phyloP scores from a whole-genome alignment of 2,797 vertebrate genomes.

The Enteromius fasciolatus region DNA sequence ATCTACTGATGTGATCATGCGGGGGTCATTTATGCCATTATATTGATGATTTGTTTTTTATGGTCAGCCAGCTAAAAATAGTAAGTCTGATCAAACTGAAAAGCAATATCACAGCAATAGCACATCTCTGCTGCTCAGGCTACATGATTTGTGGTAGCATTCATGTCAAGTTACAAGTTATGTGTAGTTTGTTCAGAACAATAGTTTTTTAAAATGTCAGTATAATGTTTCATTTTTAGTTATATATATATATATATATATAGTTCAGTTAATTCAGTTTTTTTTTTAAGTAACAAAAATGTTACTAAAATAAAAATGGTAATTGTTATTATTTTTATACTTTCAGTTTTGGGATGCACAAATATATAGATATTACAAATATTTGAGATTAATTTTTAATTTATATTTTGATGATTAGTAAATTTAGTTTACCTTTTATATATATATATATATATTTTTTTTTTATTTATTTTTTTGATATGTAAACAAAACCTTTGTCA shows the following conservation, averaged over 20 bases:
- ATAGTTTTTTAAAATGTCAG: neutral
- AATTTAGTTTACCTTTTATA: neutral
- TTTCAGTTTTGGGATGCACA: neutral
- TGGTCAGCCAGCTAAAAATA: neutral
- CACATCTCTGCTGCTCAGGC: neutral
- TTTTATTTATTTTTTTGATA: too few relatives aligned
- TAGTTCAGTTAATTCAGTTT: neutral
- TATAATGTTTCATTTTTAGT: neutral
- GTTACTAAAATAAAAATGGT: too few relatives aligned
- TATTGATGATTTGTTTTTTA: neutral
- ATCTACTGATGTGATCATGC: neutral
- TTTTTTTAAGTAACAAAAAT: neutral
- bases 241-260: too few relatives aligned
- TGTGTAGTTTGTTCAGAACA: neutral
- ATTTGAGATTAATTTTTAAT: neutral
- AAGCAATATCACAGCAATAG: neutral
- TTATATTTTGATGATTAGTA: neutral
- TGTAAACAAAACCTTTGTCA: neutral
- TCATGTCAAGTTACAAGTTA: neutral
- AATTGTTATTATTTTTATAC: neutral
- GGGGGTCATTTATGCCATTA: constrained; percentile 6
- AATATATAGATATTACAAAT: neutral
- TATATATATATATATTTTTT: too few relatives aligned
- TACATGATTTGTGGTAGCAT: neutral
- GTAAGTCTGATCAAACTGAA: neutral